These are phyloP conservation scores for Mola mola DNA, from an alignment of 2,113 vertebrate species.

Conservation along the genomic window DNA sequence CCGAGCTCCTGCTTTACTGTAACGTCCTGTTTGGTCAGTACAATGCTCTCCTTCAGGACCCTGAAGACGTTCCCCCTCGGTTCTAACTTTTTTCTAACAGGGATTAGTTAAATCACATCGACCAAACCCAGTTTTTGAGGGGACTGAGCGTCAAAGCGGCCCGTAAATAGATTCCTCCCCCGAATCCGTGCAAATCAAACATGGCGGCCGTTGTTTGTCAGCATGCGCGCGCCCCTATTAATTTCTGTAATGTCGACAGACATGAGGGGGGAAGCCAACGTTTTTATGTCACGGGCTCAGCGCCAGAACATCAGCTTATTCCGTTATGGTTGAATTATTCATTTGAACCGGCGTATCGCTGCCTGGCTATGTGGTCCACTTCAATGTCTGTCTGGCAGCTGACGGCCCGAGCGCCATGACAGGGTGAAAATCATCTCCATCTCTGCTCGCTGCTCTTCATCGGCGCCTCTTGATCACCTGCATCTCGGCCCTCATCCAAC, in stretches of 20 bases:
- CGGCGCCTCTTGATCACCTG: slow-evolving; percentile 13
- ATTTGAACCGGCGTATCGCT: slow-evolving; percentile 60
- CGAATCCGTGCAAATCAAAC: slow-evolving; percentile 69
- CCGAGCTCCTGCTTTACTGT: too few relatives aligned
- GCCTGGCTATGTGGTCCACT: slow-evolving; percentile 57
- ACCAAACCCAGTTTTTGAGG: slow-evolving; percentile 22
- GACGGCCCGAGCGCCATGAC: too few relatives aligned
- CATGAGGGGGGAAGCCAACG: slow-evolving; percentile 63
- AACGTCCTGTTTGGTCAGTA: neutral
- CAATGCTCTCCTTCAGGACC: neutral
- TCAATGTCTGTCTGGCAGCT: slow-evolving; percentile 56
- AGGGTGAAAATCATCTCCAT: too few relatives aligned
- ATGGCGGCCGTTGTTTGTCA: slow-evolving; percentile 64
- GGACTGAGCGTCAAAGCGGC: slow-evolving; percentile 11
- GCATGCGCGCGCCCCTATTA: slow-evolving; percentile 60
- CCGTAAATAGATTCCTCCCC: slow-evolving; percentile 53
- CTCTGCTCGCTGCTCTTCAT: slow-evolving; percentile 3
- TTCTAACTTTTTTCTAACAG: neutral
- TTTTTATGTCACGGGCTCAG: slow-evolving; percentile 67
- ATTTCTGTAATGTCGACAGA: slow-evolving; percentile 74
- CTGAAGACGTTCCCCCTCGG: neutral
- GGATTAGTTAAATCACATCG: slow-evolving; percentile 42
- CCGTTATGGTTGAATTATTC: slow-evolving; percentile 77
- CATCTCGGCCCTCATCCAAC: slow-evolving; percentile 44
- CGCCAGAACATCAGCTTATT: slow-evolving; percentile 61